These are phyloP conservation scores for Toxotes lorentzi DNA, from an alignment of 2,797 vertebrate species.

Conservation along the genomic window DNA sequence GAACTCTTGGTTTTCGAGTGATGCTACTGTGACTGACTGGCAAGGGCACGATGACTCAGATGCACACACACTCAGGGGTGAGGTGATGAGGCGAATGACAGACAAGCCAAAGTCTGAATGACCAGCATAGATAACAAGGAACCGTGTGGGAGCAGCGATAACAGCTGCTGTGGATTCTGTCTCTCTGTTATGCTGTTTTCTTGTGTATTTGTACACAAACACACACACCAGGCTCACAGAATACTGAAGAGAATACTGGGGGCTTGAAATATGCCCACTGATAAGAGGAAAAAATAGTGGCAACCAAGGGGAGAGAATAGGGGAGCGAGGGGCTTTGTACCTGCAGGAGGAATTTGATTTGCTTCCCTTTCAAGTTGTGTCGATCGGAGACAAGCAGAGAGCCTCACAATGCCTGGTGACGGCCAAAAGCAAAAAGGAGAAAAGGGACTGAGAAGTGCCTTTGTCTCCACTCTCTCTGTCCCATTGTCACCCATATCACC, in stretches of 20 bases:
- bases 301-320: constrained; percentile 51
- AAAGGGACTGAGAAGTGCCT: constrained; percentile 46
- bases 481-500: constrained; percentile 49
- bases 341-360: constrained; percentile 66
- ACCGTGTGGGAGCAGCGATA: constrained; percentile 60
- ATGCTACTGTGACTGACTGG: constrained; percentile 56
- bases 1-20: constrained; percentile 21
- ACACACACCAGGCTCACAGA: constrained; percentile 31
- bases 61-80: constrained; percentile 24
- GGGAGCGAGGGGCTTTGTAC: constrained; percentile 49
- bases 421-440: constrained; percentile 12
- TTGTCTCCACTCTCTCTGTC: constrained; percentile 50
- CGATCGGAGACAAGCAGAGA: constrained; percentile 54
- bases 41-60: constrained; percentile 56
- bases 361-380: constrained; percentile 63
- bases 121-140: constrained; percentile 71
- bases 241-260: constrained; percentile 36
- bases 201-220: constrained; percentile 15
- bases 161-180: constrained; percentile 42
- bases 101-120: constrained; percentile 63
- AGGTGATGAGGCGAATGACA: constrained; percentile 45
- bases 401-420: constrained; percentile 49
- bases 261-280: constrained; percentile 71
- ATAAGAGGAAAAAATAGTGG: constrained; percentile 56
- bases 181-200: constrained; percentile 42